Base-by-base conservation (phyloP, 2,797 vertebrate species). In the Arrhamphus sclerolepis region DNA sequence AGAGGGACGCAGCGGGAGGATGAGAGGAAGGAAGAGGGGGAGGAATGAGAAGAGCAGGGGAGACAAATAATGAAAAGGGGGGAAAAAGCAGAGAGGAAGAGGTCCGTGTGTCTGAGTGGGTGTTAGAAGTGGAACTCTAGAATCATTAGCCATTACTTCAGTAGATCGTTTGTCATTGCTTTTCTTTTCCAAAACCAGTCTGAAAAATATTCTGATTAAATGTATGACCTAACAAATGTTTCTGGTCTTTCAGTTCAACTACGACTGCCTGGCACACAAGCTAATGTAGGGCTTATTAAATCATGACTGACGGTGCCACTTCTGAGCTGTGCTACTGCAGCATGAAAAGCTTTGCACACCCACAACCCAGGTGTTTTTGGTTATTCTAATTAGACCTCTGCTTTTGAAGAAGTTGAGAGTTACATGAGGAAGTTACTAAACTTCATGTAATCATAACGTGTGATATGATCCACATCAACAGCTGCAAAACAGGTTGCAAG, bases 1-100 rank as follows among this genome's bases (percentile, higher is more conserved):
- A 72, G 47, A 63, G 75, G 68, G 72, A 75, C 60, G 39, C 34
- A 16, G 73, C 26, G 54, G 57, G 70, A 62, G 55, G 70, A 79
- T 17, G 46, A 49, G 61, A 81, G 74, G 62, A 55, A 73, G 74
- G 56, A 66, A 75, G 70, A 47, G 61, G 62, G 65, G 66, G 49
- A 49, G 53, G 50, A 22, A 59, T 10, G 6, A 52, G 55, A 59
- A 60, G 46, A 61, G 50, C 28, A 47, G 41, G 5, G 68, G 47
- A 46, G 67, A 69, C 38, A 46, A 46, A 78, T 26, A 28, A 21
- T 52, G 62, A 52, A 22, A 29, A 52, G 5, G 14, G 13, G 31
- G 29, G 11, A 39, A 49, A 46, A 42, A 4, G 40, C 53, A 53
- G 58, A 68, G 43, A 61, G 60, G 64, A 81, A 44, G 53, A 55